Base-by-base conservation (phyloP, 2,797 vertebrate species). In the Oreonectes daqikongensis region DNA sequence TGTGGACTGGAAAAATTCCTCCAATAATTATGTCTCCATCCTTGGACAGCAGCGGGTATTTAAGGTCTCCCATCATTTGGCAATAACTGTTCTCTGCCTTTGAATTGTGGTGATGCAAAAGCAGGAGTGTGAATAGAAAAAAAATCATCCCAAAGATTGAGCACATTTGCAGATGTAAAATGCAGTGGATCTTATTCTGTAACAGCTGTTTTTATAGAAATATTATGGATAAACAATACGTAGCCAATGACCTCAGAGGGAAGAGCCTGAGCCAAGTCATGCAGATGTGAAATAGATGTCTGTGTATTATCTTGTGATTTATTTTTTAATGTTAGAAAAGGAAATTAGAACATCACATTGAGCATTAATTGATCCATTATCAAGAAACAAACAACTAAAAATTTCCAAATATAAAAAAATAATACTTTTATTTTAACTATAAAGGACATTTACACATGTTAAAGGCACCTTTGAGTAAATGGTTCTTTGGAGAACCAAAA, bases 81-180 rank as follows among this genome's bases (percentile, higher is more conserved):
- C 91, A 93, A 46, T 81, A 4, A 78, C 75, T 60, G 73, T 67
- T 65, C 11, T 85, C 79, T 8, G 73, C 80, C 2, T 44, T 83
- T n/a, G n/a, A 66, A 78, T n/a, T n/a, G n/a, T n/a, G 77, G 26
- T 18, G 74, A 4, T 83, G 28, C 26, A 53, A 69, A 71, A 83
- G 44, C 28, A 83, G 32, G 18, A 76, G 32, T 63, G 8, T 60
- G 15, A 18, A 60, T 17, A 81, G 84, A 87, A 80, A 72, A 24
- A 81, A 30, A 64, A 77, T 32, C 73, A 84, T 77, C 20, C 48
- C 28, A 77, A 17, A 20, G 15, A 38, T 22, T 57, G 17, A 60
- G 15, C 7, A 71, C 5, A 15, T 20, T 1, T 2, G 28, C 44
- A n/a, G 52, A 17, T 72, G 0, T n/a, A 70, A 65, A 2, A 67